These are phyloP conservation scores for Bombycilla garrulus DNA, from an alignment of 2,113 vertebrate species.

Conservation along the genomic window DNA sequence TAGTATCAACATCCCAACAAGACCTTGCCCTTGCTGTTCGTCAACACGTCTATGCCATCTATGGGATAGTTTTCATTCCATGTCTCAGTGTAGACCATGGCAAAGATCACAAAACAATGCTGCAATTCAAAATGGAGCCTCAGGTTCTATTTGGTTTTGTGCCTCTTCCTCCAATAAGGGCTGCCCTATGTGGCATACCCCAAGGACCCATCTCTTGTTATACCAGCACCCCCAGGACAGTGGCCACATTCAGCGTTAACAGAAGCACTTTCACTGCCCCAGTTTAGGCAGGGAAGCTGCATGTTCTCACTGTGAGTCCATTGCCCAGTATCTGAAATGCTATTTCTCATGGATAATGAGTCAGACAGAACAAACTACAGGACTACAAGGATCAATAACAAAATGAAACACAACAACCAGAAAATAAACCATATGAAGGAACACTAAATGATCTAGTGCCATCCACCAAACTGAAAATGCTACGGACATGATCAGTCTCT, in stretches of 20 bases:
- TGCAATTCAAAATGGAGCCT: background rate
- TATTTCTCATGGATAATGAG: background rate
- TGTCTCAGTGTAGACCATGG: background rate
- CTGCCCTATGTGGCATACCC: background rate
- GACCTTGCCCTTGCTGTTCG: background rate
- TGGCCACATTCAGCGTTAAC: accelerated
- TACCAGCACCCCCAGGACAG: background rate
- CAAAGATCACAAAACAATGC: background rate
- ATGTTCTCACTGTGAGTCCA: background rate
- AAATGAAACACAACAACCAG: background rate
- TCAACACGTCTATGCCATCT: background rate
- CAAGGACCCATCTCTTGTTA: background rate
- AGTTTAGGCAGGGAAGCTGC: background rate
- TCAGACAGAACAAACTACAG: background rate
- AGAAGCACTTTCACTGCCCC: background rate
- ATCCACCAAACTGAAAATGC: slow-evolving; percentile 14
- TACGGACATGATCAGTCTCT: background rate
- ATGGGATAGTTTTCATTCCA: background rate
- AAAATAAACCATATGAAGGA: background rate
- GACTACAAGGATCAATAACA: background rate
- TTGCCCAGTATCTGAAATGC: background rate
- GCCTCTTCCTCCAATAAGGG: background rate
- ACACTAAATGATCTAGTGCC: background rate
- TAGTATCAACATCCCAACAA: background rate
- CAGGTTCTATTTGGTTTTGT: background rate